Conservation (phyloP, 2,113 vertebrate genomes). For the Dermatemys mawii region DNA sequence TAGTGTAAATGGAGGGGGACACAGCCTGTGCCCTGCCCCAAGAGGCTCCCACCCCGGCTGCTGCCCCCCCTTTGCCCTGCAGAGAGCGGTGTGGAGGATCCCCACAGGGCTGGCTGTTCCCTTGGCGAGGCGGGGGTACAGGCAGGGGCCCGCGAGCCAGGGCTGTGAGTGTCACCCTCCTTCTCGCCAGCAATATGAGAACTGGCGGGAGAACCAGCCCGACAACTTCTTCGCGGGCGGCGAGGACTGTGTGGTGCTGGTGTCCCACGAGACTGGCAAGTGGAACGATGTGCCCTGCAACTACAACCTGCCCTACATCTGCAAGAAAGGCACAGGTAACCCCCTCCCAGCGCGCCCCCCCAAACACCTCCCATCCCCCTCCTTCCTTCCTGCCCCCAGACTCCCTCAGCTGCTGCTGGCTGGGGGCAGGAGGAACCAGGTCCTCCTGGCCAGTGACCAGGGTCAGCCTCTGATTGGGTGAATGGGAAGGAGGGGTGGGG, state of each 20-base stretch:
- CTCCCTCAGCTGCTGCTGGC: not conserved
- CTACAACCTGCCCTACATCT: conserved; percentile 98
- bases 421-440: too few species aligned
- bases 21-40: not conserved
- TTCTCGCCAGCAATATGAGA: conserved; percentile 91
- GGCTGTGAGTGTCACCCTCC: not conserved
- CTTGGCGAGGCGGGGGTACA: accelerated
- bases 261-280: conserved; percentile 93
- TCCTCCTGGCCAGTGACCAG: not conserved
- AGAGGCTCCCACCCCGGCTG: not conserved
- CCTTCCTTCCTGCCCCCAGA: not conserved
- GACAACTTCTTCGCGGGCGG: conserved; percentile 98
- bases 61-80: not conserved
- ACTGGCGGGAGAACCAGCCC: conserved; percentile 96
- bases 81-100: accelerated
- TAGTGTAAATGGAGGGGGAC: not conserved
- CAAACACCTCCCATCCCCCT: accelerated
- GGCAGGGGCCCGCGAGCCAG: accelerated
- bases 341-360: too few species aligned
- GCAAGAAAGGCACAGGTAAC: conserved; percentile 97
- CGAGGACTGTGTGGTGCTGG: conserved; percentile 97
- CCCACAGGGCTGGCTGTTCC: accelerated
- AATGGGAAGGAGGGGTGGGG: not conserved
- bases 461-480: not conserved
- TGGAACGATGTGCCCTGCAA: conserved; percentile 99